Percentiles rank a stretch among this genome's conserved stretches.
Conservation (phyloP, 2,888 invertebrate genomes). For the Arctia plantaginis region DNA sequence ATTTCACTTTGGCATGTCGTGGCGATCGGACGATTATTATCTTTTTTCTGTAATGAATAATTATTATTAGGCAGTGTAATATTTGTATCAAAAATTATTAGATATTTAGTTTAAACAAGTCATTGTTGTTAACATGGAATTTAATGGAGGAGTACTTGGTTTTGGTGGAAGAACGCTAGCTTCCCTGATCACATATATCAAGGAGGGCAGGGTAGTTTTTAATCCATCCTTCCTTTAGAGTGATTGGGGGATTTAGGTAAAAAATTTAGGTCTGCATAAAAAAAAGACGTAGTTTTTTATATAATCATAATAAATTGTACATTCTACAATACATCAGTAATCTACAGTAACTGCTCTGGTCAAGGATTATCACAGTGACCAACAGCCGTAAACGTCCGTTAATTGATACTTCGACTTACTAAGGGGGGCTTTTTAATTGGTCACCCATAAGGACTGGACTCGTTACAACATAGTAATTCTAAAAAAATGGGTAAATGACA, state of each 20-base stretch:
- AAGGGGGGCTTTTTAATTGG: neutral
- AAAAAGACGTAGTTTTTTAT: too few relatives aligned
- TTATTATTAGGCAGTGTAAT: conserved; percentile 59
- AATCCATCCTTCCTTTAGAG: too few relatives aligned
- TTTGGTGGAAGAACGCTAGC: neutral
- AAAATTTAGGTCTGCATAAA: too few relatives aligned
- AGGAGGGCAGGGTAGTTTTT: too few relatives aligned
- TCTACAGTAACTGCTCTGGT: neutral
- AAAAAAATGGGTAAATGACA: neutral
- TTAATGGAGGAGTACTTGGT: neutral
- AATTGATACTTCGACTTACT: neutral
- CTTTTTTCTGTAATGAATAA: conserved; percentile 67
- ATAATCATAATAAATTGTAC: too few relatives aligned
- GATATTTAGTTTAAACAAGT: conserved; percentile 21
- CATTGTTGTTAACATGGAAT: neutral
- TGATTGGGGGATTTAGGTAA: too few relatives aligned
- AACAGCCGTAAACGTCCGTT: neutral
- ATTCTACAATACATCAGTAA: too few relatives aligned
- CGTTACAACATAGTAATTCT: neutral
- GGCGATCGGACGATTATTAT: conserved; percentile 63
- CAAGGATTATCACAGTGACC: neutral
- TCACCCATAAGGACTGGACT: neutral
- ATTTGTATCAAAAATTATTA: conserved; percentile 62
- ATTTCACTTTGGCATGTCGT: conserved; percentile 84
- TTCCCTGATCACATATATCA: too few relatives aligned